A percentile compares a stretch with the other conserved stretches of the same genome.
phyloP scores from a whole-genome alignment of 1,140 invertebrate species.

The Drosophila ficusphila region DNA sequence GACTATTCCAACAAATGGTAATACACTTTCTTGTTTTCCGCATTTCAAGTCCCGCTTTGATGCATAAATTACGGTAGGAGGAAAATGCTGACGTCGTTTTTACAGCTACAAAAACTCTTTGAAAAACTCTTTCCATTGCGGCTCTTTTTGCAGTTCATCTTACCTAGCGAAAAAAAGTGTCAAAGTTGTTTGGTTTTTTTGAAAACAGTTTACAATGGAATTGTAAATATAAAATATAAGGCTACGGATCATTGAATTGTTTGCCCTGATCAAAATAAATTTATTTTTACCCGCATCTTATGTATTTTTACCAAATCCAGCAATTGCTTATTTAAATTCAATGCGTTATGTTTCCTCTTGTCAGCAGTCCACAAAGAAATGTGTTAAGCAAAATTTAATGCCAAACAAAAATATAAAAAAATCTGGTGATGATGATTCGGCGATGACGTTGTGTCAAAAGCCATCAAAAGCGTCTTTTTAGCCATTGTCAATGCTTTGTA shows the following conservation, averaged over 20 bases:
- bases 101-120: constrained; percentile 34
- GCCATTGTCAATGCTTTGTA: constrained; percentile 52
- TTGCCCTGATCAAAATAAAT: background rate
- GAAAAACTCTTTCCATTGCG: constrained; percentile 20
- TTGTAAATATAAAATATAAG: constrained; percentile 5
- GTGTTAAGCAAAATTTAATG: constrained; percentile 18
- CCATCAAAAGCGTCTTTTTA: constrained; percentile 46
- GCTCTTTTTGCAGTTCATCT: constrained; percentile 6
- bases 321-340: constrained; percentile 25
- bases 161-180: constrained; percentile 11
- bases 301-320: background rate
- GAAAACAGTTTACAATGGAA: constrained; percentile 7
- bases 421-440: constrained; percentile 18
- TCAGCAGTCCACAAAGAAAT: constrained; percentile 28
- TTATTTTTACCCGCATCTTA: background rate
- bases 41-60: constrained; percentile 31
- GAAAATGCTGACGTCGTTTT: constrained; percentile 25
- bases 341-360: constrained; percentile 40
- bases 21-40: constrained; percentile 58
- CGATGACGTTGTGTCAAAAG: constrained; percentile 60
- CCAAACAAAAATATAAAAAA: constrained; percentile 7
- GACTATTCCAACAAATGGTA: constrained; percentile 30
- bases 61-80: constrained; percentile 31
- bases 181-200: constrained; percentile 24
- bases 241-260: background rate